These are phyloP conservation scores for Orthonyx spaldingii DNA, from an alignment of 2,113 vertebrate genomes.

Conservation along the genomic window DNA sequence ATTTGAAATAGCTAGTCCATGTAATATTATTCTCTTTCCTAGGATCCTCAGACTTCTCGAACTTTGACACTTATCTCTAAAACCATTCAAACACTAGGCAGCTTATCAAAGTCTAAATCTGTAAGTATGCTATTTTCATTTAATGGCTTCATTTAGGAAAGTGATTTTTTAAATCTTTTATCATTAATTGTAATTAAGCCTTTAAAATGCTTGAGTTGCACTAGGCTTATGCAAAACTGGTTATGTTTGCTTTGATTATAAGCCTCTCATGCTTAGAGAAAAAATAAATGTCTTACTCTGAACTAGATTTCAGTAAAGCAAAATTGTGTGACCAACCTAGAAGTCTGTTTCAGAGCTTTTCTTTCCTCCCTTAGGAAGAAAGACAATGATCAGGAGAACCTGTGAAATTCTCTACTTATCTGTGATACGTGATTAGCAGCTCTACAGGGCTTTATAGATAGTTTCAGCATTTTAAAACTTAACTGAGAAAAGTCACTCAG, in stretches of 20 bases:
- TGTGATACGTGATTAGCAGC: background rate
- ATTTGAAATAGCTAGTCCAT: background rate
- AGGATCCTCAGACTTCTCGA: constrained; percentile 93
- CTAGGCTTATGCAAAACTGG: background rate
- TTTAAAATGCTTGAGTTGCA: background rate
- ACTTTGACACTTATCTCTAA: constrained; percentile 97
- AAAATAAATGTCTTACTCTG: constrained; percentile 12
- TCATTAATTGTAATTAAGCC: constrained; percentile 29
- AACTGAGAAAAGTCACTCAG: background rate
- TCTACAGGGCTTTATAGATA: background rate
- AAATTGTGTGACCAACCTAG: background rate
- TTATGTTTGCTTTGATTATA: constrained; percentile 12
- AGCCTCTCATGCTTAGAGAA: background rate
- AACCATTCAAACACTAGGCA: constrained; percentile 96
- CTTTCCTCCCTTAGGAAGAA: background rate
- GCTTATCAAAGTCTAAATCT: constrained; percentile 97
- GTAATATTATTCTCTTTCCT: background rate
- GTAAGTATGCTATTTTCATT: constrained; percentile 73
- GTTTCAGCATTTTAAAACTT: background rate
- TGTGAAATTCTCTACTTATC: background rate
- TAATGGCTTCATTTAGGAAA: constrained; percentile 1
- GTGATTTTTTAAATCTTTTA: background rate
- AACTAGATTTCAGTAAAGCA: constrained; percentile 1
- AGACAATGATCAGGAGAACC: background rate
- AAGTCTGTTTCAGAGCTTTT: background rate